A percentile compares a stretch with the other conserved stretches of the same genome.
phyloP scores from a whole-genome alignment of 1,140 invertebrate species.

The Triops cancriformis region DNA sequence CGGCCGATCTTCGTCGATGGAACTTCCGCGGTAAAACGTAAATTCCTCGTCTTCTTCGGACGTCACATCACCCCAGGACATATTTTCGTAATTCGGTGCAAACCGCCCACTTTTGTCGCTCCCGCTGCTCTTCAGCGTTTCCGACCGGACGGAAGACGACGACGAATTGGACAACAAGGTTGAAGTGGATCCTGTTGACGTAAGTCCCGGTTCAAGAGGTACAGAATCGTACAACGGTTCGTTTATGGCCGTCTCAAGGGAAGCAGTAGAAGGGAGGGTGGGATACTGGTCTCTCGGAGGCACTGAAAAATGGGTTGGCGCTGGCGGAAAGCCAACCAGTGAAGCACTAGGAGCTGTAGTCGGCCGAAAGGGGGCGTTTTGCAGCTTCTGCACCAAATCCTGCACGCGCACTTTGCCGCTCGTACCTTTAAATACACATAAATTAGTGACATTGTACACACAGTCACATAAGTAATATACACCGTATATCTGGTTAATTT shows the following conservation, averaged over 20 bases:
- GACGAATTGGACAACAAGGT: constrained; percentile 52
- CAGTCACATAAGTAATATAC: too few relatives aligned
- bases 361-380: constrained; percentile 26
- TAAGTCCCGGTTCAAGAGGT: constrained; percentile 68
- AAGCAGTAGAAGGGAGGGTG: constrained; percentile 28
- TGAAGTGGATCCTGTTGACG: constrained; percentile 82
- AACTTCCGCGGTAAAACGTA: constrained; percentile 61
- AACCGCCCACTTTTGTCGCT: background rate
- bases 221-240: constrained; percentile 77
- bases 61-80: constrained; percentile 44
- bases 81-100: constrained; percentile 24
- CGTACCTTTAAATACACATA: background rate
- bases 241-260: constrained; percentile 35
- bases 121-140: constrained; percentile 21
- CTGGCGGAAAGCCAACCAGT: constrained; percentile 28
- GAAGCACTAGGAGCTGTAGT: constrained; percentile 26
- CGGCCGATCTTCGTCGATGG: background rate
- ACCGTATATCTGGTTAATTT: too few relatives aligned
- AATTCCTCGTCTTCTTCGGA: constrained; percentile 58
- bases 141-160: constrained; percentile 25
- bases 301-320: constrained; percentile 29
- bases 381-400: constrained; percentile 30
- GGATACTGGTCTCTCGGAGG: constrained; percentile 27
- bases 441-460: background rate
- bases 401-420: constrained; percentile 28